Evolutionary conservation across 2,113 vertebrate species (phyloP), one percentile per base, ranked within the genome.

Genomic region (Sebastes fasciatus): DNA sequence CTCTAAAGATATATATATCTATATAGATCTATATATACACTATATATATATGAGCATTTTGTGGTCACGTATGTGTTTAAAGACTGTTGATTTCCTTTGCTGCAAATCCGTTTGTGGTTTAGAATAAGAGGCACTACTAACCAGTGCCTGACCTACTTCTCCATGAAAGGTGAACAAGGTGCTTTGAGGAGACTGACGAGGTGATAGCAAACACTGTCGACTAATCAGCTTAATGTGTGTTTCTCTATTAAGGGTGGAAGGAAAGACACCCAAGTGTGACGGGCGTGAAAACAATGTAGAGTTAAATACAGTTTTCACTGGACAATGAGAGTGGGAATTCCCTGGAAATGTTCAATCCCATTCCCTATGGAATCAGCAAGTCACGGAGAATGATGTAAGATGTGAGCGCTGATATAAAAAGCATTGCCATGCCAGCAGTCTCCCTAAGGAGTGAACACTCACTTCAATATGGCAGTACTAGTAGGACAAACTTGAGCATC

Each of bases 401-500:
- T 54, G 34, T 58, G 42, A 11, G 55, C 34, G 4, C 58, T 14
- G 58, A 67, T 70, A 81, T 17, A 57, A 5, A 64, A 61, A 34
- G 34, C 34, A 34, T 34, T 34, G 34, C 34, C 34, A 34, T 34
- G 34, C 34, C 34, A 34, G 34, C 34, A 34, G 60, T 68, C 52
- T 66, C 74, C 17, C 16, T 6, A 60, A 1, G n/a, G 65, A 77
- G n/a, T 55, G 23, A 64, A 77, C 48, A 17, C 42, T 34, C 48
- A 17, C 61, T 74, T 66, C 69, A 43, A 72, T 58, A 49, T 1
- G 43, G 79, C 52, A 65, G 43, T 19, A 40, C 45, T 52, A n/a
- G 4, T 16, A 61, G 76, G 78, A 83, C 61, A 82, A 79, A 85
- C 51, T 48, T 73, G 71, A 86, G 83, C 62, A 71, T 64, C 45